These are phyloP conservation scores for Melanostoma scalare DNA, from an alignment of 2,888 invertebrate genomes.

Conservation along the genomic window DNA sequence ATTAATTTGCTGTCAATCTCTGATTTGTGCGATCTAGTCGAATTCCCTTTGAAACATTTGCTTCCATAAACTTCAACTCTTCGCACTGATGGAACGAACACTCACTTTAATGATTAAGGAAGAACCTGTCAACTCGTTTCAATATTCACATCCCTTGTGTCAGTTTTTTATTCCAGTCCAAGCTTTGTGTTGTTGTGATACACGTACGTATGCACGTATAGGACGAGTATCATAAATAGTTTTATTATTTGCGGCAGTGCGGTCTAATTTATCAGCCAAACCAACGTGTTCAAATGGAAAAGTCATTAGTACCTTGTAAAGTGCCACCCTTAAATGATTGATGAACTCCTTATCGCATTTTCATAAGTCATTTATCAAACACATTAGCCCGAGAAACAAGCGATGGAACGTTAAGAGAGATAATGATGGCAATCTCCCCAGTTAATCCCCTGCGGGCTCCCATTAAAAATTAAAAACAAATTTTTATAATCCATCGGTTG, in stretches of 20 bases:
- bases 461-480: slow-evolving; percentile 48
- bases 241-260: slow-evolving; percentile 1
- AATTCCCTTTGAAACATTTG: too few species aligned
- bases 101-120: too few species aligned
- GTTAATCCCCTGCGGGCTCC: slow-evolving; percentile 47
- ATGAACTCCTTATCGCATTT: slow-evolving; percentile 68
- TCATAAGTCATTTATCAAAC: slow-evolving; percentile 66
- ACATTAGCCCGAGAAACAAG: slow-evolving; percentile 38
- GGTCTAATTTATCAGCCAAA: slow-evolving; percentile 32
- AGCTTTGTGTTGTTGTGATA: too few species aligned
- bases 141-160: too few species aligned
- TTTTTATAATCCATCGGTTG: slow-evolving; percentile 47
- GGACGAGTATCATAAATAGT: background rate
- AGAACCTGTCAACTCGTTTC: too few species aligned
- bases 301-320: slow-evolving; percentile 67
- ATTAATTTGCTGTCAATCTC: too few species aligned
- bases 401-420: slow-evolving; percentile 34
- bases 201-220: too few species aligned
- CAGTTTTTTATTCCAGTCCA: too few species aligned
- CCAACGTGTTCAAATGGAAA: slow-evolving; percentile 55
- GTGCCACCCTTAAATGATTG: slow-evolving; percentile 65
- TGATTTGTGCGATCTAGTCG: too few species aligned
- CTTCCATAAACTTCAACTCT: too few species aligned
- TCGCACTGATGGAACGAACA: too few species aligned
- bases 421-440: slow-evolving; percentile 54